These are phyloP conservation scores for Odocoileus hemionus DNA, from an alignment of 2,113 vertebrate species.

Conservation along the genomic window DNA sequence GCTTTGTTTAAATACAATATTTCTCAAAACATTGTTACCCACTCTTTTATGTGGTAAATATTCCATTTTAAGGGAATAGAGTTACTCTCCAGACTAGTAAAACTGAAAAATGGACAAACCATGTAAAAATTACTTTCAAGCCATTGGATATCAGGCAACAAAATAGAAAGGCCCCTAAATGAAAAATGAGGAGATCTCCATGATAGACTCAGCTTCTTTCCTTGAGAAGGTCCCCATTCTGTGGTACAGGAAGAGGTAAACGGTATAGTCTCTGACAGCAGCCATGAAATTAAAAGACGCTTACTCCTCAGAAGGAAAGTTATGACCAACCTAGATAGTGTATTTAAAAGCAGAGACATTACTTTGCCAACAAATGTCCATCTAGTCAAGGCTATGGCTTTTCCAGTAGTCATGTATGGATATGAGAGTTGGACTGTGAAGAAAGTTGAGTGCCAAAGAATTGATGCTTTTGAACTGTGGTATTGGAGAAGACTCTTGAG, in stretches of 20 bases:
- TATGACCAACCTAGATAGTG: too few species aligned
- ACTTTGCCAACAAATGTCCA: too few species aligned
- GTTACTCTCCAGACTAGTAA: background rate
- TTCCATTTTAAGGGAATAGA: background rate
- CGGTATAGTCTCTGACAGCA: background rate
- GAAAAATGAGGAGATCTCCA: background rate
- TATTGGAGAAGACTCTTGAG: too few species aligned
- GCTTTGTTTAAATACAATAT: background rate
- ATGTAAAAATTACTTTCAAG: background rate
- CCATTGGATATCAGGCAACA: background rate
- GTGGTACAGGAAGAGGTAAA: background rate
- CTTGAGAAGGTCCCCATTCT: background rate
- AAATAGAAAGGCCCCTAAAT: background rate
- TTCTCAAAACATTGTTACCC: background rate
- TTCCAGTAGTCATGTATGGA: too few species aligned
- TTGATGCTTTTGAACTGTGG: too few species aligned
- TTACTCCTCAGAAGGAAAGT: too few species aligned
- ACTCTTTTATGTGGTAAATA: background rate
- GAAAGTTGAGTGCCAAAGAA: too few species aligned
- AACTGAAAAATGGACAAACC: background rate
- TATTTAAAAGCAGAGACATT: too few species aligned
- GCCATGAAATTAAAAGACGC: too few species aligned
- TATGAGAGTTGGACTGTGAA: too few species aligned
- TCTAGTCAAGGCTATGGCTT: too few species aligned
- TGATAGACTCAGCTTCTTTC: background rate